Base-by-base conservation (phyloP, 2,113 vertebrate species). In the Tor tambroides region DNA sequence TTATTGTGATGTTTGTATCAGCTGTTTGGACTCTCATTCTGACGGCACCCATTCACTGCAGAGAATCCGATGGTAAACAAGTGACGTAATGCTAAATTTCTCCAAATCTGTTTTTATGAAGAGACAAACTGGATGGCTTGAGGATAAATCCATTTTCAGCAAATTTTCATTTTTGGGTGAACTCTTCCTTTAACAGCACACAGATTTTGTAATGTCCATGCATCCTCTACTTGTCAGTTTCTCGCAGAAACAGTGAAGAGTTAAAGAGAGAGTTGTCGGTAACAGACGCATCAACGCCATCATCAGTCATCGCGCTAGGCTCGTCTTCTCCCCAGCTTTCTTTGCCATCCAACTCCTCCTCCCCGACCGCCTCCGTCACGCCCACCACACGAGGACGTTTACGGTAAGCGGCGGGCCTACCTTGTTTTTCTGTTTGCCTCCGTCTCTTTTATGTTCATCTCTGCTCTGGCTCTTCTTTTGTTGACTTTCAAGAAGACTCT, bases 241-340 rank as follows among this genome's bases (percentile, higher is more conserved):
- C 96, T 86, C 95, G 96, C 59, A 94, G 96, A 81, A 96, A 95
- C 56, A 97, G 95, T 86, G 97, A 97, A 87, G 96, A 97, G 90
- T 94, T 96, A 81, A 97, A 96, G 69, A 92, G 96, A 28, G 96
- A 97, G 78, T 93, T 96, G 61, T 94, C 93, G 0, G 95, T 95
- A 0, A 88, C 95, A 0, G 96, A 97, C 56, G 94, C 95, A 5
- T 85, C 95, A 0, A 93, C 95, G 3, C 88, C 96, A 1, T 92
- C 95, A 5, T 95, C 96, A 3, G 93, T 97, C 2, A 95, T 96
- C 91, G 92, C 95, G 0, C 95, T 96, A 91, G 95, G 96, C 4
- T 93, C 96, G 0, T 96, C 90, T 43, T 90, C 96, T 0, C 96
- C 96, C 2, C 96, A 97, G 87, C 92, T 97, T 1, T 95, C 96